Base-by-base conservation (phyloP, 1,140 invertebrate genomes). In the Vanessa tameamea region DNA sequence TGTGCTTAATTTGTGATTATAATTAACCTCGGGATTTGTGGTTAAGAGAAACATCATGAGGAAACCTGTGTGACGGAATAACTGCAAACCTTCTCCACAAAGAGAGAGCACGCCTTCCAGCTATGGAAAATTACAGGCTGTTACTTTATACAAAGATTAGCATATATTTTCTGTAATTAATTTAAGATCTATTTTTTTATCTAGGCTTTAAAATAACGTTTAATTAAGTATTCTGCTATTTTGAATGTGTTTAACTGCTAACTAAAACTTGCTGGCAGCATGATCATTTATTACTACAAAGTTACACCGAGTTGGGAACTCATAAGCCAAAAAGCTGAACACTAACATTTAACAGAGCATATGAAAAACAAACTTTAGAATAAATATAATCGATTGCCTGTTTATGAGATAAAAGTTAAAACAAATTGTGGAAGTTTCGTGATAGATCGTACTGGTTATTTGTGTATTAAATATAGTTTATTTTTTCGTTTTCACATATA, bases 231-330 rank as follows among this genome's bases (percentile, higher is more conserved):
- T n/a, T 13, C 23, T 57, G n/a, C 0, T 23, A 57, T 7, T 23
- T 23, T 12, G 26, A 8, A 11, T 23, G 53, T 23, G 53, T 3
- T 23, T 23, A 57, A 57, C 20, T 12, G 15, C 1, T n/a, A n/a
- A n/a, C 3, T 23, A 11, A 57, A 23, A 66, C 31, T 63, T 63
- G 64, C 51, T 66, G 48, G 14, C 9, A 15, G 48, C 16, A 16
- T 50, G 64, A 13, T 65, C 48, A 51, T 37, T 43, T 50, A 65
- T 65, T 65, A 50, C 51, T 15, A 7, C 2, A 16, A 66, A 53
- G 64, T 66, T 66, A 51, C 14, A 51, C 48, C 31, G 48, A 51
- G 23, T 66, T 66, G 48, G 9, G 26, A 66, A 53, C 64, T 51
- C 48, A 31, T 66, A n/a, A 11, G 26, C 26, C 51, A 66, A 66